Evolutionary conservation across 2,797 vertebrate species (phyloP), one percentile per base, ranked within the genome.

Genomic region (Manis pentadactyla): DNA sequence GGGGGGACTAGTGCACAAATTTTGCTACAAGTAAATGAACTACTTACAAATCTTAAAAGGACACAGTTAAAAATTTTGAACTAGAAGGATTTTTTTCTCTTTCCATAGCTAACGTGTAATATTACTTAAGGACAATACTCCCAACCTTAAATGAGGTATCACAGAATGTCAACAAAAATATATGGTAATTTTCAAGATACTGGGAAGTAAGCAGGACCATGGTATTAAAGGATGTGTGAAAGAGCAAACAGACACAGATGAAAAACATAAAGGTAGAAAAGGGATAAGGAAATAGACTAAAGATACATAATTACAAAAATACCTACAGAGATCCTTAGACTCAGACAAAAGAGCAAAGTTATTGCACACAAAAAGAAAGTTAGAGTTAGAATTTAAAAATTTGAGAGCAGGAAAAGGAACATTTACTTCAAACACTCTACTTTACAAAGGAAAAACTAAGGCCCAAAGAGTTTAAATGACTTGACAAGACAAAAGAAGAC

Each of bases 21-120:
- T 97, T 94, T 92, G 74, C 68, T 92, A 49, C 73, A 53, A 94
- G 87, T 90, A 31, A 90, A 93, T 64, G 0, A 87, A 59, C 49
- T 53, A 85, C 31, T 88, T 75, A 63, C 0, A 91, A 94, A 71
- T 46, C 29, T 25, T 79, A 59, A 88, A 95, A 46, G 49, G 15
- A 93, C 1, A 7, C 19, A 78, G 90, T 61, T 51, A 93, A 75
- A 79, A 90, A 29, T 61, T 75, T 23, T 83, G 2, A 87, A 90
- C 49, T 61, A 14, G 7, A 84, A 92, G 31, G 3, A 9, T 23
- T 53, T 57, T 83, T 77, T 84, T 18, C n/a, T 64, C 15, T 75
- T 74, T 49, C 27, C 46, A 46, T 31, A 64, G 23, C 34, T 66
- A 96, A 7, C 25, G 69, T 94, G 75, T 93, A 69, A 90, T 68